Evolutionary conservation across 2,113 vertebrate genomes (phyloP), one percentile per base, ranked within the genome.

Genomic region (Rhipidura dahli): DNA sequence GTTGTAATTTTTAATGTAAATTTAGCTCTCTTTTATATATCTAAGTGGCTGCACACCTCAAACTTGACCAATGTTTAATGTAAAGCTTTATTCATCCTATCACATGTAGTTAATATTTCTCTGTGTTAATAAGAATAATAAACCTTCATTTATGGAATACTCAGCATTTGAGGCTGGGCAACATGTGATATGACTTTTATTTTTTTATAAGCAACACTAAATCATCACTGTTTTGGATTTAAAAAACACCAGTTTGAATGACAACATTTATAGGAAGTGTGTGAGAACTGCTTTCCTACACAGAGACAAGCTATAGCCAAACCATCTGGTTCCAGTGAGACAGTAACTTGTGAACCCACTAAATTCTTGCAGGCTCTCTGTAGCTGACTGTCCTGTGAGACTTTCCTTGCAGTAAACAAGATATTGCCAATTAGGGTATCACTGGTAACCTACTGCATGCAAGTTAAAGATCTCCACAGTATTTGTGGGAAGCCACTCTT

Each of bases 241-340:
- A 49, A 92, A 95, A 95, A 92, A 64, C 71, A 81, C 44, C 60
- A 76, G 24, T 96, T 94, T 94, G 93, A 94, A 92, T 95, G 88
- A 85, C 95, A 97, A 85, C 75, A 80, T 93, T 90, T 93, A 93
- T 94, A 92, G 85, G 94, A 94, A 95, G 85, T 72, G 54, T 90
- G 90, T 93, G 96, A 96, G 88, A 96, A 77, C 82, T 85, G 82
- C 92, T 96, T 96, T 97, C 90, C 88, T 92, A 90, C 96, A 93
- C 82, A 95, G 78, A 93, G 78, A 79, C 50, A 94, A 93, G 90
- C 94, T 95, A 83, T 83, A 95, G 92, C 90, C 90, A 94, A 92
- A 88, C 94, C 95, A 95, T 95, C 94, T 95, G 90, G 82, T 90
- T 86, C 90, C 90, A 95, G 88, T 80, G 88, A 95, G 90, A 85